A percentile compares a stretch with the other conserved stretches of the same genome.
Evolutionary conservation across 2,113 vertebrate genomes (phyloP).

Genomic region (Myotis davidii): DNA sequence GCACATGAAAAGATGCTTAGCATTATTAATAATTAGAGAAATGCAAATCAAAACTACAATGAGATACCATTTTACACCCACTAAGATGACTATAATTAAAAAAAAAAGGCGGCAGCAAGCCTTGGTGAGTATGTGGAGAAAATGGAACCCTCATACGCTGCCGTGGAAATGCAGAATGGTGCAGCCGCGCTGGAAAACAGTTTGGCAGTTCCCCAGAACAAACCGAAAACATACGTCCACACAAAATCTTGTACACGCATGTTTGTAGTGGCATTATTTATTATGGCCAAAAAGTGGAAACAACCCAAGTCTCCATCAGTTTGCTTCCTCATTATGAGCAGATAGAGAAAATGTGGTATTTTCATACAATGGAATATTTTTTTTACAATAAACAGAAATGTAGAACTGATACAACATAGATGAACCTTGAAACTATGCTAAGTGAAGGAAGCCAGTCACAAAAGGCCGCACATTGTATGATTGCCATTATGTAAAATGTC

Average conservation of each 20-base stretch:
- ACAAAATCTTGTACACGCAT: not conserved
- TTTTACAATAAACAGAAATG: not conserved
- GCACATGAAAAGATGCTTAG: slow-evolving; percentile 30
- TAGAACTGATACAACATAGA: not conserved
- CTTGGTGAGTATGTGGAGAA: not conserved
- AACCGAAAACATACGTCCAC: not conserved
- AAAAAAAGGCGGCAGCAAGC: not conserved
- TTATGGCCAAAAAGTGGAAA: not conserved
- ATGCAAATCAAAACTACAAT: not conserved
- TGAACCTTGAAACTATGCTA: not conserved
- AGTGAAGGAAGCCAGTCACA: not conserved
- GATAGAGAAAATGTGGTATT: not conserved
- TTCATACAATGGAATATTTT: not conserved
- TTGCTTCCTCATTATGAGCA: not conserved
- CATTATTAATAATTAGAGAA: not conserved
- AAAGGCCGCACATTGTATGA: not conserved
- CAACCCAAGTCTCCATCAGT: not conserved
- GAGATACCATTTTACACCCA: not conserved
- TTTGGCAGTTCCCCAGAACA: not conserved
- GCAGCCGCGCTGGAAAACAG: not conserved
- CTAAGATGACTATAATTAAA: not conserved
- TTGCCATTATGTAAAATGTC: not conserved
- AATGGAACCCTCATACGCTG: accelerated
- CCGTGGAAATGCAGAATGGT: not conserved
- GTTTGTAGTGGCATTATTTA: not conserved